Conservation (phyloP, 2,888 invertebrate genomes). For the Miltochrista miniata region DNA sequence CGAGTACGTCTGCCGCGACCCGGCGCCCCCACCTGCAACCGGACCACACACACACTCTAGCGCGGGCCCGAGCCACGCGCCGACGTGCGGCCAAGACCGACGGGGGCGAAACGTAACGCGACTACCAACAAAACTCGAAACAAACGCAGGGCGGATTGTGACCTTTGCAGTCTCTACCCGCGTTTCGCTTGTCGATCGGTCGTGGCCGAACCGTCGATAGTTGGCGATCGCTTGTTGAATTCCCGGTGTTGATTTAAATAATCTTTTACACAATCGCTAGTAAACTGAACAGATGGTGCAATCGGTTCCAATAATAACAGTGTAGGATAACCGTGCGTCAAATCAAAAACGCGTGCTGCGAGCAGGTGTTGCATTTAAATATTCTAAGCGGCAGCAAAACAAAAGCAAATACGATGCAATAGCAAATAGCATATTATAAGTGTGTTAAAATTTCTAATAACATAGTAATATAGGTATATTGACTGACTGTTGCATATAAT, state of each 20-base stretch:
- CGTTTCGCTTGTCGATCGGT: too few species aligned
- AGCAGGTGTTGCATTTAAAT: conserved; percentile 4
- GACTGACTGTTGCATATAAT: conserved; percentile 70
- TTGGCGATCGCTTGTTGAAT: too few species aligned
- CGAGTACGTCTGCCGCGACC: conserved; percentile 73
- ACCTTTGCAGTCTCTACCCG: too few species aligned
- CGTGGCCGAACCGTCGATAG: too few species aligned
- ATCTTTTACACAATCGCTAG: too few species aligned
- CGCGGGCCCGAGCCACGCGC: too few species aligned
- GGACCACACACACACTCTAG: not conserved
- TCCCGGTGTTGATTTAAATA: too few species aligned
- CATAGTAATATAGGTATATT: conserved; percentile 37
- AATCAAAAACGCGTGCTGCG: conserved; percentile 6
- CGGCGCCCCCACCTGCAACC: conserved; percentile 50
- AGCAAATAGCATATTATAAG: conserved; percentile 14
- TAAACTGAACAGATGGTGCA: not conserved
- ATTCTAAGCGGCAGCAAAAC: conserved; percentile 4
- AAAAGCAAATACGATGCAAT: conserved; percentile 16
- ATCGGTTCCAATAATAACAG: not conserved
- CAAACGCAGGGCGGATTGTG: too few species aligned
- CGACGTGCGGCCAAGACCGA: too few species aligned
- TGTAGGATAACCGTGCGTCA: not conserved
- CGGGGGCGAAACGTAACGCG: too few species aligned
- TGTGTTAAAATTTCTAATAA: conserved; percentile 27
- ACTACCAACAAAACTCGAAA: too few species aligned